Evolutionary conservation across 1,140 invertebrate genomes (phyloP), one percentile per base, ranked within the genome.

Genomic region (Brachionus koreanus): DNA sequence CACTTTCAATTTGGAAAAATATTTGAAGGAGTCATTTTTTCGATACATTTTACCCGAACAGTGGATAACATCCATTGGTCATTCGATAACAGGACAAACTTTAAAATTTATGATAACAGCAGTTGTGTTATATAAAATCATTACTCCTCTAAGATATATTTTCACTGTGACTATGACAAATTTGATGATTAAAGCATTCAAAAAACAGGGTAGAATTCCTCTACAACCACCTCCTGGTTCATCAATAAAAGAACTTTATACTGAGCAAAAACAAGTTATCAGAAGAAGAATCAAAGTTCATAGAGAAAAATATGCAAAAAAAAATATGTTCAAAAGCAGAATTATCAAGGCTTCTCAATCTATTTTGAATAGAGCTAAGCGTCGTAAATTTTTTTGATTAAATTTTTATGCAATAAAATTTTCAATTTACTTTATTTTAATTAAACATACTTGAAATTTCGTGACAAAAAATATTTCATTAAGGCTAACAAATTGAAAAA

Each of bases 211-310:
- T 19, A 72, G 42, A 29, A 65, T 82, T 23, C 79, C 79, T 16
- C 3, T 49, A 19, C 79, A 72, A 19, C 79, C 79, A 9, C 79
- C 79, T n/a, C 57, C 57, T 12, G 79, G 79, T 13, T 65, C 57
- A 33, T 82, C 79, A 12, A 67, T 82, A 3, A 67, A 65, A 65
- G 79, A 82, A 42, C 49, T 82, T 13, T 79, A 79, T 16, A 37
- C 46, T 6, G 76, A 57, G 19, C 76, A 79, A 43, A 79, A 61
- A 42, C 76, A 79, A 79, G 76, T 79, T 1, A 57, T 79, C 39
- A 10, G 76, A 35, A 49, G 76, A 43, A 79, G 76, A 25, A 10
- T 79, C 5, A 65, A 61, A 57, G 16, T n/a, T 29, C 76, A 79
- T 13, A 57, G 19, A 57, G 76, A 79, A 10, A 57, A 65, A 33